A percentile compares a stretch with the other conserved stretches of the same genome.
phyloP scores from a whole-genome alignment of 2,113 vertebrate species.

The Ranitomeya imitator region DNA sequence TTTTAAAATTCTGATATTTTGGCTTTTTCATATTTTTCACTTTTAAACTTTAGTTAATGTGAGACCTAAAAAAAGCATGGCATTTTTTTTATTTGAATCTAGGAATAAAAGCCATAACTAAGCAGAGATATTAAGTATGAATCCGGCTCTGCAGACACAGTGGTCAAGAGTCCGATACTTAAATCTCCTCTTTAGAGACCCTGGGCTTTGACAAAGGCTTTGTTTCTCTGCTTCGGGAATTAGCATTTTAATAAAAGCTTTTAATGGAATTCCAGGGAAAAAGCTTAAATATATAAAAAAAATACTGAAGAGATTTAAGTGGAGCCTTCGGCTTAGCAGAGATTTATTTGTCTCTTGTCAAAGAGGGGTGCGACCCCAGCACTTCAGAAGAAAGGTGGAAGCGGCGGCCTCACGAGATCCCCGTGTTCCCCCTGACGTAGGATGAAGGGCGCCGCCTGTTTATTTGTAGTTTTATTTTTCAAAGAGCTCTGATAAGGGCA shows the following conservation, averaged over 20 bases:
- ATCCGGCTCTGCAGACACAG: neutral
- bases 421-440: neutral
- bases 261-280: slow-evolving; percentile 54
- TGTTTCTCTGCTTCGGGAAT: slow-evolving; percentile 18
- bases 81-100: no score
- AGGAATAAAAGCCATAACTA: neutral
- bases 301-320: slow-evolving; percentile 52
- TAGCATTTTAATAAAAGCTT: slow-evolving; percentile 56
- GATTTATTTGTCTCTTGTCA: slow-evolving; percentile 50
- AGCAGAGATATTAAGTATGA: slow-evolving; percentile 16
- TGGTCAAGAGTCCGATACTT: slow-evolving; percentile 51
- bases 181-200: slow-evolving; percentile 53
- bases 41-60: neutral
- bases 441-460: neutral
- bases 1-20: neutral
- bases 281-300: slow-evolving; percentile 43
- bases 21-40: neutral
- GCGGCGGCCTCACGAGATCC: slow-evolving; percentile 32
- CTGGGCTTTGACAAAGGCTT: slow-evolving; percentile 35
- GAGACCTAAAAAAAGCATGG: no score
- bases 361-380: slow-evolving; percentile 32
- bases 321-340: slow-evolving; percentile 46
- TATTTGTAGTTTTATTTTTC: neutral
- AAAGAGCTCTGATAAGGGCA: neutral
- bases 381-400: slow-evolving; percentile 23